Conservation (phyloP, 2,113 vertebrate genomes). For the Plestiodon gilberti region DNA sequence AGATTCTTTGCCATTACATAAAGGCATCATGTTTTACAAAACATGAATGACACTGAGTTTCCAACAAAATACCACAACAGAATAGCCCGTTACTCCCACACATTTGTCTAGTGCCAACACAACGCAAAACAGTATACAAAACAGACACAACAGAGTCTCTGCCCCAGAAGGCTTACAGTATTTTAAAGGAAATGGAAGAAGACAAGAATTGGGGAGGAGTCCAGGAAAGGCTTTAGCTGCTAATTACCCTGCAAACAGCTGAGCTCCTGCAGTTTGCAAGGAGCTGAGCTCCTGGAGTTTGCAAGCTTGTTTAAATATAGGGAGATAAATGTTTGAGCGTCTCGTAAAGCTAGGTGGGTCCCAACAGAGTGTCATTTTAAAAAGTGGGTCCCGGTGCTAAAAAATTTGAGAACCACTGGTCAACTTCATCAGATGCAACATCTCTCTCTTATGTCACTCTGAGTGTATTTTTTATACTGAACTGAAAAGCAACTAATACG, state of each 20-base stretch:
- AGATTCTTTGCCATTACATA: not conserved
- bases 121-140: not conserved
- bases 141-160: not conserved
- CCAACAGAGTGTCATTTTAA: too few relatives aligned
- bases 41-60: not conserved
- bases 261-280: too few relatives aligned
- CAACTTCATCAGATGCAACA: not conserved
- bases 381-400: too few relatives aligned
- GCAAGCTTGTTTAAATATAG: too few relatives aligned
- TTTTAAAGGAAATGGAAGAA: not conserved
- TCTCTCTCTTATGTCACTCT: too few relatives aligned
- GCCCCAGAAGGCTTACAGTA: not conserved
- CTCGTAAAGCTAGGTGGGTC: too few relatives aligned
- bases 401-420: too few relatives aligned
- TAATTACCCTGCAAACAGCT: too few relatives aligned
- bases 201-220: not conserved
- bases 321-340: too few relatives aligned
- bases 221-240: too few relatives aligned
- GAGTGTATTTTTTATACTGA: not conserved
- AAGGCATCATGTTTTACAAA: not conserved
- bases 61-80: not conserved
- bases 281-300: too few relatives aligned
- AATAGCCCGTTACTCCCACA: not conserved
- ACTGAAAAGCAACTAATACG: not conserved
- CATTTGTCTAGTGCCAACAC: too few relatives aligned